Conservation (phyloP, 2,797 vertebrate species). For the Lepilemur ruficaudatus region DNA sequence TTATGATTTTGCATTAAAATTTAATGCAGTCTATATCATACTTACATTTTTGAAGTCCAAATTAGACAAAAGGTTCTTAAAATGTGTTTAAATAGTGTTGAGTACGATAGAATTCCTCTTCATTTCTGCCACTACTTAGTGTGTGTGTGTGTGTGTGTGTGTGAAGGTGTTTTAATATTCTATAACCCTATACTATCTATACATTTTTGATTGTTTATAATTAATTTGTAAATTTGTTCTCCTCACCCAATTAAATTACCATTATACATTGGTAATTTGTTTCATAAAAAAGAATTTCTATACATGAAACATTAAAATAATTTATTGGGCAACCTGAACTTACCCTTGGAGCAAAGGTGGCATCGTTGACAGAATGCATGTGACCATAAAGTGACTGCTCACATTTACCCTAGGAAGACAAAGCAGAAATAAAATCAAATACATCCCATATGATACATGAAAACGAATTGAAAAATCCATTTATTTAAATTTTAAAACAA, state of each 20-base stretch:
- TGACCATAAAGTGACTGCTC: constrained; percentile 88
- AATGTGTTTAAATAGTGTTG: neutral
- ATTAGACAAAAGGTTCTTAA: neutral
- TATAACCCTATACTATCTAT: neutral
- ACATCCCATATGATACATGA: neutral
- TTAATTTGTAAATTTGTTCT: neutral
- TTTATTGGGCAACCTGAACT: constrained; percentile 6
- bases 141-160: neutral
- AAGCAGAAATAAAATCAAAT: constrained; percentile 44
- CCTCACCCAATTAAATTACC: neutral
- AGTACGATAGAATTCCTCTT: neutral
- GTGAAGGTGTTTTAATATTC: neutral
- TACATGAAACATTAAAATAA: neutral
- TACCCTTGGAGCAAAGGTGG: constrained; percentile 82
- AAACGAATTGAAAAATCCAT: neutral
- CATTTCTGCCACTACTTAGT: neutral
- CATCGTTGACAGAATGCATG: constrained; percentile 87
- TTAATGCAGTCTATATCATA: neutral
- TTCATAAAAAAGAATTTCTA: neutral
- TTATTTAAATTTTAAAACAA: neutral
- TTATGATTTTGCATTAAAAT: neutral
- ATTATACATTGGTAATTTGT: neutral
- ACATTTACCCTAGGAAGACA: constrained; percentile 78
- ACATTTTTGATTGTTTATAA: neutral
- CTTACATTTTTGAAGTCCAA: neutral